Base-by-base conservation (phyloP, 1,140 invertebrate species). In the Papilio polyxenes region DNA sequence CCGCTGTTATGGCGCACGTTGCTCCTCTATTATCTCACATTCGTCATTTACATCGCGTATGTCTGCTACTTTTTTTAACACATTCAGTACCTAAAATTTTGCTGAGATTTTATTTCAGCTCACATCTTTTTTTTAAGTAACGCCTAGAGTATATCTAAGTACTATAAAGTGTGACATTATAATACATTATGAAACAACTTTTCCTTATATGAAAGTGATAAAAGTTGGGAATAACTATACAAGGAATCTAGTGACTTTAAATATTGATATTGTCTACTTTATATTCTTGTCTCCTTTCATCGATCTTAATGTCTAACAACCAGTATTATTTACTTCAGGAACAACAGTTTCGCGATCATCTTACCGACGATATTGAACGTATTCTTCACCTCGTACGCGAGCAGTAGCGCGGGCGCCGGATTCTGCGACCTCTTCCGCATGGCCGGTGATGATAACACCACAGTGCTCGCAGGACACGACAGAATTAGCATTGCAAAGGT, bases 311-410 rank as follows among this genome's bases (percentile, higher is more conserved):
- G 20, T 62, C 10, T 65, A 65, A 23, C 11, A 6, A 44, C 69
- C 13, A 31, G 4, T 75, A 8, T 59, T 62, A 49, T 82, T 81
- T 7, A 40, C 82, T 80, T 17, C 83, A 94, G 92, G 0, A 94
- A 93, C 76, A 94, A 94, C 84, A 91, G 90, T 81, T 93, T 91
- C 83, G 90, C 92, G 0, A 92, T 93, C 59, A 91, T 93, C 53
- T 80, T 93, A 82, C 92, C 92, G 48, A 92, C 90, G 2, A 93
- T 93, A n/a, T 90, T 93, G 85, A 93, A 93, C 83, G 88, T 93
- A 10, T 93, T 93, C 86, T 93, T 93, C 88, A 91, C 91, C 15
- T 91, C 91, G 49, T 93, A 92, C 65, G 89, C 88, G 0, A 86
- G 84, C 40, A 87, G 87, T 37, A 84, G 51, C 9, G 84, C 83